phyloP scores from a whole-genome alignment of 64 coral and sea anemone genomes.

The Acropora yongei region DNA sequence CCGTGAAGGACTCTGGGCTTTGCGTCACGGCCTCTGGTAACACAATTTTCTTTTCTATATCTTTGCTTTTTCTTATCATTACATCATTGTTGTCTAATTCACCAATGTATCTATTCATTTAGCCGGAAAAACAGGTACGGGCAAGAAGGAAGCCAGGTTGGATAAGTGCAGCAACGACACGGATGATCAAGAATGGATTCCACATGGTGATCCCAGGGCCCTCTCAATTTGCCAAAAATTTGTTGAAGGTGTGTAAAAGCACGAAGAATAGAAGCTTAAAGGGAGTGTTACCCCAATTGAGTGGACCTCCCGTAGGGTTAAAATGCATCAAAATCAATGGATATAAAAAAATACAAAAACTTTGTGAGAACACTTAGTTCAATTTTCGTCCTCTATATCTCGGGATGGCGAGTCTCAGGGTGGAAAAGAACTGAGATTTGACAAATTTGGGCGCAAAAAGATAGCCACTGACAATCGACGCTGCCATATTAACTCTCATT shows the following conservation, averaged over 20 bases:
- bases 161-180: neutral
- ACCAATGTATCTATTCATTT: neutral
- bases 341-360: neutral
- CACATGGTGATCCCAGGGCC: constrained; percentile 13
- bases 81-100: neutral
- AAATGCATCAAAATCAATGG: neutral
- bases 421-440: too few species aligned
- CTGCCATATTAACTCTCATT: neutral
- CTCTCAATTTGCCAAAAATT: constrained; percentile 50
- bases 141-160: constrained; percentile 7
- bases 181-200: constrained; percentile 21
- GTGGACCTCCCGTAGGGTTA: too few species aligned
- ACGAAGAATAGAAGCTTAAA: too few species aligned
- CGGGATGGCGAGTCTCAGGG: too few species aligned
- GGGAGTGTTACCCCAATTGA: too few species aligned
- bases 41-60: neutral
- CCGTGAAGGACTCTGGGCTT: constrained; percentile 46
- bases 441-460: too few species aligned
- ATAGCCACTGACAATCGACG: too few species aligned
- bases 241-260: constrained; percentile 37
- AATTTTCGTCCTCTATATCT: too few species aligned
- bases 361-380: too few species aligned
- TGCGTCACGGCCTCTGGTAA: constrained; percentile 82
- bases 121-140: constrained; percentile 22
- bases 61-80: neutral